Evolutionary conservation across 2,113 vertebrate genomes (phyloP).

Genomic region (Mormoops blainvillei): DNA sequence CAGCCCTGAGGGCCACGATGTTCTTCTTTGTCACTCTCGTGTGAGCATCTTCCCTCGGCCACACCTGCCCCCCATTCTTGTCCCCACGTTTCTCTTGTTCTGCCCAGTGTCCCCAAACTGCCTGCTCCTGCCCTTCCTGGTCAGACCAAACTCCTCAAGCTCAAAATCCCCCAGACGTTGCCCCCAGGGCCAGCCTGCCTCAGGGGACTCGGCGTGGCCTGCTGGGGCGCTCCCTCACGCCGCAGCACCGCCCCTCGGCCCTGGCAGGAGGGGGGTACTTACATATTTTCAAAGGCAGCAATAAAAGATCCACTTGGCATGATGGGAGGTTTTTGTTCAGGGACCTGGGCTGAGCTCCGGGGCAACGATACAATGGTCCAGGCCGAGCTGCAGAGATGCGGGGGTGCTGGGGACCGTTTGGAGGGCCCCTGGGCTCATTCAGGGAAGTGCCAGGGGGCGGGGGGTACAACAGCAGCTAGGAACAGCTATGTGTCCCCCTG

Average conservation of each 20-base stretch:
- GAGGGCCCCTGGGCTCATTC: background rate
- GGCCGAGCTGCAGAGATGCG: background rate
- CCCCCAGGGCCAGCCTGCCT: background rate
- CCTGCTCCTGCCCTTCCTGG: background rate
- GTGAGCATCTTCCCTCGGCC: background rate
- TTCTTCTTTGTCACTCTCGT: background rate
- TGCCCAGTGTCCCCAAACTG: background rate
- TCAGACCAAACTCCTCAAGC: background rate
- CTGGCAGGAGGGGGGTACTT: background rate
- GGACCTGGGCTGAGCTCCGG: background rate
- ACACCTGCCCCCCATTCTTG: background rate
- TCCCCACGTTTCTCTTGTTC: background rate
- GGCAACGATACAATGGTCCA: background rate
- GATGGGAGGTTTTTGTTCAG: background rate
- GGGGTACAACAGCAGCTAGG: background rate
- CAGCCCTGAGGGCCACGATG: background rate
- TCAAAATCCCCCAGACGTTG: too few species aligned
- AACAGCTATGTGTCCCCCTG: too few species aligned
- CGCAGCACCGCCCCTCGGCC: accelerated
- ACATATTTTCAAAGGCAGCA: slow-evolving; percentile 50
- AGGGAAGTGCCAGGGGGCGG: background rate
- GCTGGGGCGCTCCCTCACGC: background rate
- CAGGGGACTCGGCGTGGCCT: background rate
- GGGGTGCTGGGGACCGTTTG: background rate
- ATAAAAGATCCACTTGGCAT: background rate